Evolutionary conservation across 2,113 vertebrate species (phyloP), one percentile per base, ranked within the genome.

Genomic region (Bujurquina vittata): DNA sequence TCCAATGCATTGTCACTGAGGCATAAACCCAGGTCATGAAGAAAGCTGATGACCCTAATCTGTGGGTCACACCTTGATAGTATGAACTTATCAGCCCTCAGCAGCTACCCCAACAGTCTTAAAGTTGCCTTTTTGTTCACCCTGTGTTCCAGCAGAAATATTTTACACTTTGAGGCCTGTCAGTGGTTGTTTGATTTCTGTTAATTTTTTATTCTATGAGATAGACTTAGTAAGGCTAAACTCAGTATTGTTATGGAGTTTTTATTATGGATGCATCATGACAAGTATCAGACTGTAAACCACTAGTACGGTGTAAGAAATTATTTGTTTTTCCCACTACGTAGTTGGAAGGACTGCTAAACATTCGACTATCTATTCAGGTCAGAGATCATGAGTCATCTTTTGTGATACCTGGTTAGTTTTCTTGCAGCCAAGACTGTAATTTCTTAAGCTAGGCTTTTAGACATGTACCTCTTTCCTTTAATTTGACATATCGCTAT

Each of bases 61-160:
- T 69, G 49, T 58, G 35, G 18, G 37, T 22, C 56, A 67, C 88
- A 79, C 85, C 85, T 77, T 81, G 22, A 62, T 52, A 74, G 63
- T 10, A 40, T 26, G 20, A 62, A n/a, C 29, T 83, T 86, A 88
- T 89, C 79, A 73, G 23, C 26, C 40, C 31, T 73, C 83, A 67
- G 31, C 69, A 74, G 56, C n/a, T 22, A 18, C 37, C 29, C 2
- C 35, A 46, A 29, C 35, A 11, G 58, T 43, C 23, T 69, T 26
- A 8, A 59, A 63, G 46, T 56, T 26, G 56, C 22, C 52, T 4
- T 55, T 23, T 23, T 29, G 40, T 69, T 40, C 40, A 31, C 29
- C 69, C 5, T 46, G 14, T 58, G 57, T 72, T 54, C 46, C 3
- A 55, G 62, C 63, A 6, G 18, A 12, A 76, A 22, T 55, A 18